Conservation (phyloP, 2,797 vertebrate genomes). For the Anguilla pacifica region DNA sequence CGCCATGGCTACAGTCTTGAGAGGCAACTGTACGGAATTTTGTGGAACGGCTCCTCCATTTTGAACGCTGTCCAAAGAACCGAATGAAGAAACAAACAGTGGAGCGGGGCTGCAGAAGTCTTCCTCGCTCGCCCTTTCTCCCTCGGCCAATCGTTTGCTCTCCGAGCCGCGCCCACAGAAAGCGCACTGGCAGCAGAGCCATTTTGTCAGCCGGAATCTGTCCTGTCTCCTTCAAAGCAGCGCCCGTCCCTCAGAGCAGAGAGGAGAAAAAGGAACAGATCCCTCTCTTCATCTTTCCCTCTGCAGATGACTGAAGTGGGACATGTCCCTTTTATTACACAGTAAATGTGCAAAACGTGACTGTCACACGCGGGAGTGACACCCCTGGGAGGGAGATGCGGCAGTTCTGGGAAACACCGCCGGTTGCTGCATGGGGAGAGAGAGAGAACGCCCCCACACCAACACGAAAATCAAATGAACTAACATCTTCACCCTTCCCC, state of each 20-base stretch:
- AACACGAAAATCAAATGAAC: too few relatives aligned
- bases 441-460: too few relatives aligned
- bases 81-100: too few relatives aligned
- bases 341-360: not conserved
- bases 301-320: not conserved
- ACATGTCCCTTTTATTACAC: not conserved
- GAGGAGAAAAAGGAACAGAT: not conserved
- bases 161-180: not conserved
- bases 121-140: too few relatives aligned
- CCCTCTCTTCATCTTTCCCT: not conserved
- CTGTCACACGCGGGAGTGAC: too few relatives aligned
- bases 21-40: not conserved
- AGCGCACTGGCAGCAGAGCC: not conserved
- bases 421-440: too few relatives aligned
- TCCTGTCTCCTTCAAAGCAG: not conserved
- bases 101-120: too few relatives aligned
- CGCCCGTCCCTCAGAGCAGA: not conserved
- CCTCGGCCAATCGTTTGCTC: not conserved
- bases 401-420: too few relatives aligned
- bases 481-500: too few relatives aligned
- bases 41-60: not conserved
- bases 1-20: not conserved
- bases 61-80: not conserved
- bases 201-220: not conserved
- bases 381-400: too few relatives aligned